A percentile compares a stretch with the other conserved stretches of the same genome.
Conservation (phyloP, 1,140 invertebrate genomes). For the Drosophila nikananu region DNA sequence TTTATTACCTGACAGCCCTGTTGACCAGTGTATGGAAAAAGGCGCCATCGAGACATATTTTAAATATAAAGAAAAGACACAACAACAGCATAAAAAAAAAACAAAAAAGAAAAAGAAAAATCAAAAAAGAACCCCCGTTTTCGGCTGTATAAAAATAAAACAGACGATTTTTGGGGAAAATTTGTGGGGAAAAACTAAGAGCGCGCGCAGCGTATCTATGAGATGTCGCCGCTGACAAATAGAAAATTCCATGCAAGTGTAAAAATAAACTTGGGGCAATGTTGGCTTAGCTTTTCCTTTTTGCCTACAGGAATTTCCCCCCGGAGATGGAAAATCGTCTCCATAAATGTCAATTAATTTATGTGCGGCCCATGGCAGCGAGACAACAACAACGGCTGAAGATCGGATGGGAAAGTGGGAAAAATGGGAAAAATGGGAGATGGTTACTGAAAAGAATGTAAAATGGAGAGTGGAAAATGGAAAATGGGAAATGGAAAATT, state of each 20-base stretch:
- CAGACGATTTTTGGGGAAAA: conserved; percentile 44
- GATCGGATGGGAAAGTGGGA: conserved; percentile 17
- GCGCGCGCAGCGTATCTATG: conserved; percentile 26
- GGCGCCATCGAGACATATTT: conserved; percentile 23
- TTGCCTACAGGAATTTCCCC: conserved; percentile 43
- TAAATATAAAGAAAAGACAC: not conserved
- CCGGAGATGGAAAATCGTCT: conserved; percentile 57
- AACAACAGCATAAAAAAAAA: not conserved
- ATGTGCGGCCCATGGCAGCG: conserved; percentile 72
- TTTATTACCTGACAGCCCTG: conserved; percentile 4
- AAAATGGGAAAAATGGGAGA: not conserved
- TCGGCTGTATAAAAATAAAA: conserved; percentile 78
- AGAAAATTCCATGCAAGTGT: conserved; percentile 70
- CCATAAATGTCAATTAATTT: conserved; percentile 80
- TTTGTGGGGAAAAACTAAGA: conserved; percentile 15
- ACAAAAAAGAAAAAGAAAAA: not conserved
- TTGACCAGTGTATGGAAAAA: conserved; percentile 27
- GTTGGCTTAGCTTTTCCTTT: conserved; percentile 26
- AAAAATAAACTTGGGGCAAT: conserved; percentile 61
- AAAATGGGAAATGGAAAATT: conserved; percentile 26
- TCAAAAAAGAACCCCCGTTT: conserved; percentile 54
- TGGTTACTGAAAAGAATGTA: conserved; percentile 14
- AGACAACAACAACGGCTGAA: conserved; percentile 42
- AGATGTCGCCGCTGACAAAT: conserved; percentile 69
- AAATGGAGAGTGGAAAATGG: conserved; percentile 19